These are phyloP conservation scores for Salvelinus sp. DNA, from an alignment of 2,113 vertebrate genomes.

Conservation along the genomic window DNA sequence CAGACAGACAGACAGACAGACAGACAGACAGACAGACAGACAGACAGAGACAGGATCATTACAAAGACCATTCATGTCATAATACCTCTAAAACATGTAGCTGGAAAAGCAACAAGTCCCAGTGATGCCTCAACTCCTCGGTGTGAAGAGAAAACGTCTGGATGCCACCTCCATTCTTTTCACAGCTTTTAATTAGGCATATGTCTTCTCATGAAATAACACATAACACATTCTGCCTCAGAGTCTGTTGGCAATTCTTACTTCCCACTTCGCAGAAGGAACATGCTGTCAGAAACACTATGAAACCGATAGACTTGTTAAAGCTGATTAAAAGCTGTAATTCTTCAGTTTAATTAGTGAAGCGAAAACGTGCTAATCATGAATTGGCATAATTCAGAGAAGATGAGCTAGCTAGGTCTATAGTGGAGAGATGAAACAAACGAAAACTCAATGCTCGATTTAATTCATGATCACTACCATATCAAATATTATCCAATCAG, in stretches of 20 bases:
- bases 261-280: slow-evolving; percentile 46
- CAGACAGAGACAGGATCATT: not conserved
- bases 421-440: too few relatives aligned
- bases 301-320: slow-evolving; percentile 37
- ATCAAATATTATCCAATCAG: too few relatives aligned
- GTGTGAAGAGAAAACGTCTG: slow-evolving; percentile 39
- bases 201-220: slow-evolving; percentile 62
- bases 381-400: slow-evolving; percentile 38
- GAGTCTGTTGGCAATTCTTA: slow-evolving; percentile 48
- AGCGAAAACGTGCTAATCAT: slow-evolving; percentile 38
- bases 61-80: not conserved
- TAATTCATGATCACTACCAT: too few relatives aligned
- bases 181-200: slow-evolving; percentile 76
- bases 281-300: slow-evolving; percentile 44
- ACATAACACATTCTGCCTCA: slow-evolving; percentile 38
- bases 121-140: slow-evolving; percentile 41
- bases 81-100: slow-evolving; percentile 5
- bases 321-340: slow-evolving; percentile 3
- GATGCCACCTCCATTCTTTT: slow-evolving; percentile 48
- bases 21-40: not conserved
- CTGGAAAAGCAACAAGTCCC: slow-evolving; percentile 32
- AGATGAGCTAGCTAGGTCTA: not conserved
- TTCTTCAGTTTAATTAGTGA: slow-evolving; percentile 49
- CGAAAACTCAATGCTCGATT: too few relatives aligned
- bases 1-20: too few relatives aligned